phyloP scores from a whole-genome alignment of 2,113 vertebrate species.

The Brevimyrus niger region DNA sequence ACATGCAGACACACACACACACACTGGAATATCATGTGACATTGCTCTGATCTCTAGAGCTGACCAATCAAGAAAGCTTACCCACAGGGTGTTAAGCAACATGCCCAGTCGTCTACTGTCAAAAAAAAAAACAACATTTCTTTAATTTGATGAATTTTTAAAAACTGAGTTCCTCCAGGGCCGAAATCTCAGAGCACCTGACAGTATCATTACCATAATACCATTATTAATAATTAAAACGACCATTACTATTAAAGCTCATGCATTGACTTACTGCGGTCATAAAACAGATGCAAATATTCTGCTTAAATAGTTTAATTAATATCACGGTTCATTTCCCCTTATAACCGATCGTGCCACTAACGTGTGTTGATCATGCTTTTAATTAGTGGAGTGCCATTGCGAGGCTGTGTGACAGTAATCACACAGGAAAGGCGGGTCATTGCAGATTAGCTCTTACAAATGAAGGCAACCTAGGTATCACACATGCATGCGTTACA shows the following conservation, averaged over 20 bases:
- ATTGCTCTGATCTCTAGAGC: not conserved
- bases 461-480: not conserved
- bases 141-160: not conserved
- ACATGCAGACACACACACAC: not conserved
- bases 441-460: not conserved
- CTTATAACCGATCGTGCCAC: not conserved
- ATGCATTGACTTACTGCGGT: not conserved
- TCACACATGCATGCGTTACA: not conserved
- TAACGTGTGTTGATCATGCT: not conserved
- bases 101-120: not conserved
- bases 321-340: not conserved
- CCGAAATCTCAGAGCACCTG: not conserved
- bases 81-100: not conserved
- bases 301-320: not conserved
- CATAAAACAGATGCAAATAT: not conserved
- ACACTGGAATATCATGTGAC: not conserved
- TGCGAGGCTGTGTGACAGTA: not conserved
- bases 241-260: not conserved
- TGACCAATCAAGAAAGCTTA: not conserved
- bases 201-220: not conserved
- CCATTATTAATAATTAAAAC: constrained; percentile 3
- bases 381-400: not conserved
- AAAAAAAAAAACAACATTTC: not conserved
- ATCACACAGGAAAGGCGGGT: not conserved
- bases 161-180: not conserved